Conservation (phyloP, 2,888 invertebrate species). For the Geophilus truncorum region DNA sequence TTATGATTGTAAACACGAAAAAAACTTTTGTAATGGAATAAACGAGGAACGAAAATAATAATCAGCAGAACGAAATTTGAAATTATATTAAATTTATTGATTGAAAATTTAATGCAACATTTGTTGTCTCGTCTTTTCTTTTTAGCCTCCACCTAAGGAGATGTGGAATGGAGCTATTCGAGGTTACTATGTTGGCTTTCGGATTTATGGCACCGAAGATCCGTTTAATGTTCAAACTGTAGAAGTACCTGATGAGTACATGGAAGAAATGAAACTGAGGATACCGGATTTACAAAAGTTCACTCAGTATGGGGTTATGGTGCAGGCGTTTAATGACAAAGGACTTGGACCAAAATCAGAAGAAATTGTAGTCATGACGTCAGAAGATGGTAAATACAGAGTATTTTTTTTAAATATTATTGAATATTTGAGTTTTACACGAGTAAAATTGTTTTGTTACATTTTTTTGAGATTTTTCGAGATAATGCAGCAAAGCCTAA, state of each 20-base stretch:
- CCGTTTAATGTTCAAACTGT: slow-evolving; percentile 29
- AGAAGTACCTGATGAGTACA: slow-evolving; percentile 38
- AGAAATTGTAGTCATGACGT: slow-evolving; percentile 45
- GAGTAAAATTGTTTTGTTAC: too few relatives aligned
- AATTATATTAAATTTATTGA: not conserved
- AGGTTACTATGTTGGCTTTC: slow-evolving; percentile 68
- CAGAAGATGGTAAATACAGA: slow-evolving; percentile 48
- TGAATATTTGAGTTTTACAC: too few relatives aligned
- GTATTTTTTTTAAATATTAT: not conserved
- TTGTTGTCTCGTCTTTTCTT: not conserved
- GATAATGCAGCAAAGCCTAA: too few relatives aligned
- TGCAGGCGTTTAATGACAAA: slow-evolving; percentile 46
- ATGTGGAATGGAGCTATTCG: slow-evolving; percentile 68
- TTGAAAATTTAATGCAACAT: not conserved
- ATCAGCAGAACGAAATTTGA: not conserved
- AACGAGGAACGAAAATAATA: not conserved
- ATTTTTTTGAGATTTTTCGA: too few relatives aligned
- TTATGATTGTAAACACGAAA: not conserved
- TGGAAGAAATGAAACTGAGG: slow-evolving; percentile 37
- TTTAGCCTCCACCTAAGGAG: slow-evolving; percentile 60
- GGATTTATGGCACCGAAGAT: slow-evolving; percentile 40
- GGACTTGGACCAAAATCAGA: slow-evolving; percentile 47
- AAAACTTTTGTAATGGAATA: not conserved
- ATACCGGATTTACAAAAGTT: slow-evolving; percentile 52
- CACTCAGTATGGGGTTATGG: slow-evolving; percentile 46